phyloP scores from a whole-genome alignment of 1,140 invertebrate species.

The Teleogryllus occipitalis region DNA sequence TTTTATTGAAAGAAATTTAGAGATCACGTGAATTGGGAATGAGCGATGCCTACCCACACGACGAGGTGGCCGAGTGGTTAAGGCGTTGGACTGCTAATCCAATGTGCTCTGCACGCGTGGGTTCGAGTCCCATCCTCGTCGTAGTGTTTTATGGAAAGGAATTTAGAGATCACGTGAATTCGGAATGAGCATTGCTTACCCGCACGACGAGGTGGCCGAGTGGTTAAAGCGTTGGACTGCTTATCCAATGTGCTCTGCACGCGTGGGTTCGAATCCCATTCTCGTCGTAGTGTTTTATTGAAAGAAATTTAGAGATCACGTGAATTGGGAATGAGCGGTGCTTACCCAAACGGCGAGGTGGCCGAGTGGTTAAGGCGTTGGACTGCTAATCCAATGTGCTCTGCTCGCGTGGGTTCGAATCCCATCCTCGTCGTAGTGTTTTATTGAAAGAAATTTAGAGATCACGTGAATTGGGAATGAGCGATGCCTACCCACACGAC shows the following conservation, averaged over 20 bases:
- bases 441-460: no score
- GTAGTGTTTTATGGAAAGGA: not conserved
- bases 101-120: conserved; percentile 22
- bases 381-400: conserved; percentile 22
- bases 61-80: conserved; percentile 23
- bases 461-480: no score
- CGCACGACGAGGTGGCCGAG: conserved; percentile 19
- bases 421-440: no score
- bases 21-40: no score
- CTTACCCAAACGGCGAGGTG: not conserved
- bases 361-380: conserved; percentile 20
- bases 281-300: conserved; percentile 12
- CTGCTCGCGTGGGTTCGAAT: no score
- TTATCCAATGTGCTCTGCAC: conserved; percentile 23
- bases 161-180: no score
- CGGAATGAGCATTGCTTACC: no score
- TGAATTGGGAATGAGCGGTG: no score
- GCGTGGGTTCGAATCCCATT: conserved; percentile 24
- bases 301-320: no score
- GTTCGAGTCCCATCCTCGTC: conserved; percentile 22
- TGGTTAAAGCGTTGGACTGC: conserved; percentile 23
- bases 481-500: no score
- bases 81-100: conserved; percentile 23
- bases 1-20: no score
- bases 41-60: no score